Evolutionary conservation across 92 coral and sea anemone genomes (phyloP).

Genomic region (Galaxea fascicularis): DNA sequence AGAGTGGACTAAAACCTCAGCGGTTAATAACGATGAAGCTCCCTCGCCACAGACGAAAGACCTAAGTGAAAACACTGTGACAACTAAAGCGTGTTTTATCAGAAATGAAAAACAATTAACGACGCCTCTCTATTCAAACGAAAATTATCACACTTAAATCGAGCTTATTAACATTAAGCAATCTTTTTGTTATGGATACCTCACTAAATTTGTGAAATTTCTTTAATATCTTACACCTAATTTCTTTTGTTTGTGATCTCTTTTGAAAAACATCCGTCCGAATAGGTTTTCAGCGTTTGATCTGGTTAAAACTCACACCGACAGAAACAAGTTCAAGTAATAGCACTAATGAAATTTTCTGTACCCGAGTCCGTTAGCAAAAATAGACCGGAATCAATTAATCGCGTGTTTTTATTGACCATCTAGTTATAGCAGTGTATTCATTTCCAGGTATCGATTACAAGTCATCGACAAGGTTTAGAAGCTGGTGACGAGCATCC

Average conservation of each 20-base stretch:
- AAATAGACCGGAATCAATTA: too few species aligned
- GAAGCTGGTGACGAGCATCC: too few species aligned
- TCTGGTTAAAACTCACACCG: too few species aligned
- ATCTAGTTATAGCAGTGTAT: too few species aligned
- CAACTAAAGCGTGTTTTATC: neutral
- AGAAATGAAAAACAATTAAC: neutral
- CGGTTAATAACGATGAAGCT: neutral
- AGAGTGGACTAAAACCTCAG: neutral
- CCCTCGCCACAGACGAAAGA: neutral
- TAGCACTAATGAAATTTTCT: too few species aligned
- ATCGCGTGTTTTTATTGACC: too few species aligned
- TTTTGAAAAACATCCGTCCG: slow-evolving; percentile 5
- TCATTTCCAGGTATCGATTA: too few species aligned
- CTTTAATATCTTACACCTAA: slow-evolving; percentile 11
- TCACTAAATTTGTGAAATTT: slow-evolving; percentile 4
- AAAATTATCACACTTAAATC: slow-evolving; percentile 22
- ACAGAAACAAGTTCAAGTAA: too few species aligned
- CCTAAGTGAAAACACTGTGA: neutral
- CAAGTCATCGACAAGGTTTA: too few species aligned
- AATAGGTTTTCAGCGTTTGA: neutral
- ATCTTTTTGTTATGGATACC: slow-evolving; percentile 12
- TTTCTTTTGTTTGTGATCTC: slow-evolving; percentile 9
- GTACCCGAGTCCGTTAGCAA: too few species aligned
- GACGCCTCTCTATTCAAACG: slow-evolving; percentile 9
- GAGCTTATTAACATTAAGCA: slow-evolving; percentile 12